phyloP scores from a whole-genome alignment of 2,113 vertebrate species.

The Holacanthus passer region DNA sequence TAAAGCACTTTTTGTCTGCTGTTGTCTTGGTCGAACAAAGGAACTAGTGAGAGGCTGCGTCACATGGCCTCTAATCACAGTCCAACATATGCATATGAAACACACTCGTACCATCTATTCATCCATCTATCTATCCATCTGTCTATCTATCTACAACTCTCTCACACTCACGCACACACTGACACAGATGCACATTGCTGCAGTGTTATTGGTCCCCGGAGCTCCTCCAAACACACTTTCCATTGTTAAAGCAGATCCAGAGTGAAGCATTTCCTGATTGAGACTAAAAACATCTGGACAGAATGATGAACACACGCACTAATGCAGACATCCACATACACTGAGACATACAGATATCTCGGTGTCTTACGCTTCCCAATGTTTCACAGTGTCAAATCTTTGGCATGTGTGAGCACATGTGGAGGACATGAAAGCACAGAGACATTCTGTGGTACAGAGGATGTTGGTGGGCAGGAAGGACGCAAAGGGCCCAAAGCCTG shows the following conservation, averaged over 20 bases:
- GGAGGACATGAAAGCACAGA: conserved; percentile 26
- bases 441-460: conserved; percentile 29
- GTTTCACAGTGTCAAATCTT: conserved; percentile 3
- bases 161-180: too few relatives aligned
- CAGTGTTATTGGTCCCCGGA: not conserved
- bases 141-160: not conserved
- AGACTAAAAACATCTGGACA: conserved; percentile 41
- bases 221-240: not conserved
- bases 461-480: conserved; percentile 40
- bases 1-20: conserved; percentile 47
- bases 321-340: not conserved
- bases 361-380: not conserved
- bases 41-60: conserved; percentile 23
- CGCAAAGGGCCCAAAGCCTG: not conserved
- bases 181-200: not conserved
- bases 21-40: conserved; percentile 33
- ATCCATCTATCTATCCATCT: not conserved
- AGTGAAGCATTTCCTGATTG: conserved; percentile 13
- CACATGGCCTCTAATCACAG: conserved; percentile 29
- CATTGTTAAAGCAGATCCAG: conserved; percentile 32
- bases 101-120: not conserved
- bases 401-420: conserved; percentile 18
- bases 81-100: not conserved
- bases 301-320: not conserved
- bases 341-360: too few relatives aligned